A percentile compares a stretch with the other conserved stretches of the same genome.
Evolutionary conservation across 1,140 invertebrate species (phyloP).

Genomic region (Coenobita brevimanus): DNA sequence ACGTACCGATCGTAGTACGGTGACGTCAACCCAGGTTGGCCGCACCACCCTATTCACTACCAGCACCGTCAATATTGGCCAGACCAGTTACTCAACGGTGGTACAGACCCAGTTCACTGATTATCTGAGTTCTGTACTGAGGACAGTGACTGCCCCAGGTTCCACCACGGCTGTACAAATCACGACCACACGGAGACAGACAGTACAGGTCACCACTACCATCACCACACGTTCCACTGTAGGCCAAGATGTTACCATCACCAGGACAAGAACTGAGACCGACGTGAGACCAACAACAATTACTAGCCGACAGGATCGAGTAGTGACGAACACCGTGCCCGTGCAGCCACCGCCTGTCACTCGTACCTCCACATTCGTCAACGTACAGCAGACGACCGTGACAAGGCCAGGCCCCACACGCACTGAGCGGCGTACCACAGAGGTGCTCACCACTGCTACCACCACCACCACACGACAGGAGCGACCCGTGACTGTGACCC

Average conservation of each 20-base stretch:
- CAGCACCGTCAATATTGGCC: too few relatives aligned
- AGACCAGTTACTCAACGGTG: background rate
- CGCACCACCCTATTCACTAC: conserved; percentile 20
- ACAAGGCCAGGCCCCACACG: background rate
- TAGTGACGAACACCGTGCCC: conserved; percentile 36
- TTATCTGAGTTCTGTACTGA: background rate
- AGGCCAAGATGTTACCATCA: background rate
- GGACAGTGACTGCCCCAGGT: conserved; percentile 6
- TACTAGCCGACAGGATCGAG: background rate
- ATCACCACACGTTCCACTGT: conserved; percentile 1
- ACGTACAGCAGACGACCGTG: background rate
- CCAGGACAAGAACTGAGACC: background rate
- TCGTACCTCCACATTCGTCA: background rate
- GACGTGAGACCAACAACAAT: conserved; percentile 28
- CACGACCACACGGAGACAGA: conserved; percentile 4
- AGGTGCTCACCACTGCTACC: background rate
- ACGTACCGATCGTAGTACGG: background rate
- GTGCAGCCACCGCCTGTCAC: conserved; percentile 10
- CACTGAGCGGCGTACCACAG: conserved; percentile 10
- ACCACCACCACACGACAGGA: conserved; percentile 28
- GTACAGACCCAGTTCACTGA: background rate
- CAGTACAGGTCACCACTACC: background rate
- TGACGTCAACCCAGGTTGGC: background rate
- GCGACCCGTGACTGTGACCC: conserved; percentile 16
- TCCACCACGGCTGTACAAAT: conserved; percentile 1